Conservation (phyloP, 2,797 vertebrate genomes). For the Basileuterus tristriatus region DNA sequence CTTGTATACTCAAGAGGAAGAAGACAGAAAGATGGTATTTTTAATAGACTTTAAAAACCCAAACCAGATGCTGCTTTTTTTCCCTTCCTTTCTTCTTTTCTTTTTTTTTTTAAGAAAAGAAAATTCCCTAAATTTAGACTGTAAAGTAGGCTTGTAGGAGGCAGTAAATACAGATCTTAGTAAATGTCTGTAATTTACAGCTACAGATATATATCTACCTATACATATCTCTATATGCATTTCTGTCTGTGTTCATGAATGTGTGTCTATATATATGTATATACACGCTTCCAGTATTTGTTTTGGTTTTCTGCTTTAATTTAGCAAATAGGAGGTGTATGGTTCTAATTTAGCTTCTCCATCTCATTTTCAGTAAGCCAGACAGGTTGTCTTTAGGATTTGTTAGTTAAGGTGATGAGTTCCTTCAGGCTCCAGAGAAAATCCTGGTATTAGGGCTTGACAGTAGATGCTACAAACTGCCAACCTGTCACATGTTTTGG, state of each 20-base stretch:
- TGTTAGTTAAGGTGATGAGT: slow-evolving; percentile 25
- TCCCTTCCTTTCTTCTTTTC: fast-evolving
- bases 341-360: slow-evolving; percentile 3
- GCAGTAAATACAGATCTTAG: slow-evolving; percentile 20
- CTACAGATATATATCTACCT: background rate
- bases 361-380: slow-evolving; percentile 14
- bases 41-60: background rate
- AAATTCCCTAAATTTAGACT: slow-evolving; percentile 27
- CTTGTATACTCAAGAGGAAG: background rate
- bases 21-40: background rate
- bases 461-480: background rate
- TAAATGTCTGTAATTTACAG: slow-evolving; percentile 24
- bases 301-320: slow-evolving; percentile 30
- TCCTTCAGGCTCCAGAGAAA: slow-evolving; percentile 22
- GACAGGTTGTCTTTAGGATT: slow-evolving; percentile 49
- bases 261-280: background rate
- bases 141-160: slow-evolving; percentile 7
- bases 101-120: background rate
- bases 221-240: background rate
- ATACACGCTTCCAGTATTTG: background rate
- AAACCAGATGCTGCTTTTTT: background rate
- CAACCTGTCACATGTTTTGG: background rate
- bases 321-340: background rate
- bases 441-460: background rate
- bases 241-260: background rate